Evolutionary conservation across 64 coral and sea anemone species (phyloP), one percentile per base, ranked within the genome.

Genomic region (Orbicella faveolata): DNA sequence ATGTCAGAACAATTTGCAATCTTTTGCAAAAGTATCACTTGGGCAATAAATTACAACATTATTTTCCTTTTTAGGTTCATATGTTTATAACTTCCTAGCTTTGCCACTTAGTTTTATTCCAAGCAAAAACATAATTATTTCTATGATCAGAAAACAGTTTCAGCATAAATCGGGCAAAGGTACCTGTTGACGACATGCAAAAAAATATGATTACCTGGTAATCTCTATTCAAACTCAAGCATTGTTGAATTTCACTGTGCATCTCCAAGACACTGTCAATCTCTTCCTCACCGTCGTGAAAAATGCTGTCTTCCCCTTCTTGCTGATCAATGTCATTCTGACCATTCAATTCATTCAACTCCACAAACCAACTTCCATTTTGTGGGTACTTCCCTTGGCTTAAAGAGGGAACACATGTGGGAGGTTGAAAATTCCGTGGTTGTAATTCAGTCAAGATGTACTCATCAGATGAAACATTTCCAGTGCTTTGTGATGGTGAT

Each of bases 211-310:
- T 62, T 51, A 88, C 87, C 73, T 88, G 87, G 37, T 88, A 88
- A 61, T 88, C 75, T 77, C 74, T 62, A 34, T 88, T 88, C 33
- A 66, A 63, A 41, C 36, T 62, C 73, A 88, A 67, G 23, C 87
- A 76, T 16, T 88, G 87, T 33, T 88, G 73, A 39, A 88, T 75
- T 78, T 76, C 72, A 76, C 23, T 26, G 19, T n/a, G 20, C 54
- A 41, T 88, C 34, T 37, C 73, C 7, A 20, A 36, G 6, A 62
- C 73, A 75, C 34, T 26, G 1, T 39, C 16, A 7, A 61, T 51
- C 23, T 66, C 87, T 10, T 39, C 33, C 1, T 77, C 87, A 1
- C 21, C 52, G 21, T 88, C 52, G 62, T n/a, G 23, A 76, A 65
- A 77, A 21, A 48, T 61, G 5, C 36, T 74, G 0, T 75, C 73